phyloP scores from a whole-genome alignment of 2,888 invertebrate genomes.

The Octonoba sinensis region DNA sequence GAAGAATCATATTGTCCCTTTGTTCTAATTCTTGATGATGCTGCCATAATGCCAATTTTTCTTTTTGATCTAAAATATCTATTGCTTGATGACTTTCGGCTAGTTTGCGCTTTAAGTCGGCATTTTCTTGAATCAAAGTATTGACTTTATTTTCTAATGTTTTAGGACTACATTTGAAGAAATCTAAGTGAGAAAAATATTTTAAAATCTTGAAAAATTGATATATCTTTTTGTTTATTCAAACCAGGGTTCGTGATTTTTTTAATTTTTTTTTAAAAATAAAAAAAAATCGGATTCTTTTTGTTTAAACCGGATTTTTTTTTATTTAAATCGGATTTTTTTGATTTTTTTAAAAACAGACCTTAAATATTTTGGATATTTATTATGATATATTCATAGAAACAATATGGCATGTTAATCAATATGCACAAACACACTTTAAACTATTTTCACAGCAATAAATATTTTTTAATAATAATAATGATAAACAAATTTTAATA shows the following conservation, averaged over 20 bases:
- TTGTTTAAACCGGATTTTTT: too few relatives aligned
- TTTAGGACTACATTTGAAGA: conserved; percentile 37
- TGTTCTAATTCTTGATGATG: conserved; percentile 59
- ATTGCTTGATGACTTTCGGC: conserved; percentile 48
- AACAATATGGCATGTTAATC: too few relatives aligned
- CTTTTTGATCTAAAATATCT: conserved; percentile 53
- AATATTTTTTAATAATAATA: too few relatives aligned
- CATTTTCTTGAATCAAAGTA: conserved; percentile 38
- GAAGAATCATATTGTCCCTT: conserved; percentile 32
- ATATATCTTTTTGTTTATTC: neutral
- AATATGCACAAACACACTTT: too few relatives aligned
- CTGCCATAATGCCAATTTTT: conserved; percentile 56
- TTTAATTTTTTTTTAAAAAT: too few relatives aligned
- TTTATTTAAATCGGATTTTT: too few relatives aligned
- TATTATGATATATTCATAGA: too few relatives aligned
- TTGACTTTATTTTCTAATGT: conserved; percentile 42
- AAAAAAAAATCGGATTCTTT: too few relatives aligned
- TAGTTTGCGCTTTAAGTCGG: conserved; percentile 36
- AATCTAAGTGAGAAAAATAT: conserved; percentile 27
- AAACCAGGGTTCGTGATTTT: neutral
- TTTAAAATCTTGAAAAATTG: neutral
- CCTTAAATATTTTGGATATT: too few relatives aligned
- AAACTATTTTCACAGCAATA: too few relatives aligned
- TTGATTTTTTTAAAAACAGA: too few relatives aligned
- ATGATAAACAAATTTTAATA: too few relatives aligned